phyloP scores from a whole-genome alignment of 2,888 invertebrate species.

The Drosophila mayaguana region DNA sequence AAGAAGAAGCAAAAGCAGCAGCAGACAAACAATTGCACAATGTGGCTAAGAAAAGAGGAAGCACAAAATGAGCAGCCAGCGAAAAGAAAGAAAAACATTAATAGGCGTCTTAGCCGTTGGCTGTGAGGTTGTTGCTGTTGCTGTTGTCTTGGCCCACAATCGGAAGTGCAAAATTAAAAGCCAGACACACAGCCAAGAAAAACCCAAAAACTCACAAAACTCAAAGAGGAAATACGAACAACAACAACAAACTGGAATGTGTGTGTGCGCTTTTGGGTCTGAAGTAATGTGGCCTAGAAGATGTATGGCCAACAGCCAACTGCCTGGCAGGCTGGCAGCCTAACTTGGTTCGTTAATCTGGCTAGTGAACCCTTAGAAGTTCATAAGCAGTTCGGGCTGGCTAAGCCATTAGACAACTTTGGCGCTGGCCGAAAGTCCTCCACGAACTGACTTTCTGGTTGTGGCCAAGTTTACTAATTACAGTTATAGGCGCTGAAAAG shows the following conservation, averaged over 20 bases:
- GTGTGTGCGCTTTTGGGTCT: slow-evolving; percentile 20
- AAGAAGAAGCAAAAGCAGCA: slow-evolving; percentile 21
- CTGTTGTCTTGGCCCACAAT: slow-evolving; percentile 66
- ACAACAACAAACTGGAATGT: slow-evolving; percentile 16
- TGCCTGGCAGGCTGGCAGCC: slow-evolving; percentile 2
- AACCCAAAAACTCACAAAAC: slow-evolving; percentile 10
- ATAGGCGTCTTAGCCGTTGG: slow-evolving; percentile 59
- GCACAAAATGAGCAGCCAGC: slow-evolving; percentile 33
- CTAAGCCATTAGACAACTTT: slow-evolving; percentile 43
- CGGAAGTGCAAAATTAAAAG: slow-evolving; percentile 77
- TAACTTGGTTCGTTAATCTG: slow-evolving; percentile 22
- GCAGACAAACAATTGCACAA: slow-evolving; percentile 62
- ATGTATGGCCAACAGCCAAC: slow-evolving; percentile 17
- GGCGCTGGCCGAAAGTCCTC: slow-evolving; percentile 41
- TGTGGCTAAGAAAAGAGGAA: slow-evolving; percentile 32
- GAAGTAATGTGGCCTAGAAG: slow-evolving; percentile 37
- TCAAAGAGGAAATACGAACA: slow-evolving; percentile 11
- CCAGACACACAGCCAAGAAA: slow-evolving; percentile 47
- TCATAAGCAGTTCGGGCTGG: slow-evolving; percentile 28
- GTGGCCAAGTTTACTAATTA: slow-evolving; percentile 36
- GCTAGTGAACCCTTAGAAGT: slow-evolving; percentile 50
- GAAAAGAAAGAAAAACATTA: slow-evolving; percentile 42
- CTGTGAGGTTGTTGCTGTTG: slow-evolving; percentile 14
- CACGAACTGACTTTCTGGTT: slow-evolving; percentile 22
- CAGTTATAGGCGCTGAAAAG: slow-evolving; percentile 17